Percentiles rank a stretch among this genome's conserved stretches.
Conservation (phyloP, 2,888 invertebrate species). For the Eristalis pertinax region DNA sequence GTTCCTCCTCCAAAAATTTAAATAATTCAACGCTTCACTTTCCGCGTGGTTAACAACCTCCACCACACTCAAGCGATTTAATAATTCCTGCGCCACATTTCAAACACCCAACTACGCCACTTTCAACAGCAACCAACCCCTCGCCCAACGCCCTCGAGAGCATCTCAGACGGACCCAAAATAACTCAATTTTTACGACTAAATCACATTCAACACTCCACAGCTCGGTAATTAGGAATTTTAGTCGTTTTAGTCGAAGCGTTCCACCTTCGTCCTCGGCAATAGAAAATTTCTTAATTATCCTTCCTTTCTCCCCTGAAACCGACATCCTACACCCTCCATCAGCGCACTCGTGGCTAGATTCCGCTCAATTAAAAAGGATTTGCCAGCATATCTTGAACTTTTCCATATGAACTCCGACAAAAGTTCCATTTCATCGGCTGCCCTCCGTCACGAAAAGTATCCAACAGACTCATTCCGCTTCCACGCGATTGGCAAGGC, state of each 20-base stretch:
- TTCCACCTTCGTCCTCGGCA: background rate
- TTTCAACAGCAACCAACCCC: background rate
- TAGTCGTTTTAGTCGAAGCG: background rate
- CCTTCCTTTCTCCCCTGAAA: background rate
- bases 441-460: background rate
- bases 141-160: background rate
- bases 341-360: background rate
- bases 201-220: constrained; percentile 1
- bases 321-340: background rate
- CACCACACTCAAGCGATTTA: too few species aligned
- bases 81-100: background rate
- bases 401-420: background rate
- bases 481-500: background rate
- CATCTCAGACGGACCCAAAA: background rate
- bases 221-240: background rate
- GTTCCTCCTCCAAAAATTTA: too few species aligned
- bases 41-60: too few species aligned
- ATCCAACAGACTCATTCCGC: background rate
- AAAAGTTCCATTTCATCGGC: background rate
- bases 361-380: constrained; percentile 6
- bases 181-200: background rate
- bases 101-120: background rate
- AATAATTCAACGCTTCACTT: too few species aligned
- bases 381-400: background rate
- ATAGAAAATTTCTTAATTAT: background rate